These are phyloP conservation scores for Lichenostomus cassidix DNA, from an alignment of 2,113 vertebrate species.

Conservation along the genomic window DNA sequence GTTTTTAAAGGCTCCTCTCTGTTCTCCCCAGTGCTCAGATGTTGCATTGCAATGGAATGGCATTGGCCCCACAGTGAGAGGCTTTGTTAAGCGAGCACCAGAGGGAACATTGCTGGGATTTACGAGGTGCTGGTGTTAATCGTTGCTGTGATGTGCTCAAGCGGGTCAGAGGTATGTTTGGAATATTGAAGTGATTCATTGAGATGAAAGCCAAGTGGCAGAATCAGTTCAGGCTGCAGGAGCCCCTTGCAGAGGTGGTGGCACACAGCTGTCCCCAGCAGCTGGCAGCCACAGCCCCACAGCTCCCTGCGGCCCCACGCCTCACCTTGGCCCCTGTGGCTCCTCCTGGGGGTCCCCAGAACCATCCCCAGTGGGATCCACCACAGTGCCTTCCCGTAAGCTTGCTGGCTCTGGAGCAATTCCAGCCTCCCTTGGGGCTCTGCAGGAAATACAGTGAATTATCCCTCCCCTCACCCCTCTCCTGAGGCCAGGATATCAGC, in stretches of 20 bases:
- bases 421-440: neutral
- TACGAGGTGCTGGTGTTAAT: neutral
- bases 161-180: neutral
- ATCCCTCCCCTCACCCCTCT: accelerated
- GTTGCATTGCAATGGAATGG: neutral
- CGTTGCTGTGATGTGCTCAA: neutral
- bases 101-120: neutral
- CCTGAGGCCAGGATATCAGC: neutral
- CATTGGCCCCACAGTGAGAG: too few relatives aligned
- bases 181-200: neutral
- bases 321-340: accelerated
- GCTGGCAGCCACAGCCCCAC: accelerated
- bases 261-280: neutral
- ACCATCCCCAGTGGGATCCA: neutral
- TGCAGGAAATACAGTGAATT: neutral
- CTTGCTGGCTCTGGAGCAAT: neutral
- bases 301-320: accelerated
- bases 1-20: neutral
- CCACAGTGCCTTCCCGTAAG: accelerated
- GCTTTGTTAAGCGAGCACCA: neutral
- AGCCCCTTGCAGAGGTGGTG: accelerated
- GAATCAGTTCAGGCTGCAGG: accelerated
- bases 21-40: neutral
- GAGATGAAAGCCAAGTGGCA: neutral
- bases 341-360: accelerated